Evolutionary conservation across 2,797 vertebrate species (phyloP).

Genomic region (Megalops cyprinoides): DNA sequence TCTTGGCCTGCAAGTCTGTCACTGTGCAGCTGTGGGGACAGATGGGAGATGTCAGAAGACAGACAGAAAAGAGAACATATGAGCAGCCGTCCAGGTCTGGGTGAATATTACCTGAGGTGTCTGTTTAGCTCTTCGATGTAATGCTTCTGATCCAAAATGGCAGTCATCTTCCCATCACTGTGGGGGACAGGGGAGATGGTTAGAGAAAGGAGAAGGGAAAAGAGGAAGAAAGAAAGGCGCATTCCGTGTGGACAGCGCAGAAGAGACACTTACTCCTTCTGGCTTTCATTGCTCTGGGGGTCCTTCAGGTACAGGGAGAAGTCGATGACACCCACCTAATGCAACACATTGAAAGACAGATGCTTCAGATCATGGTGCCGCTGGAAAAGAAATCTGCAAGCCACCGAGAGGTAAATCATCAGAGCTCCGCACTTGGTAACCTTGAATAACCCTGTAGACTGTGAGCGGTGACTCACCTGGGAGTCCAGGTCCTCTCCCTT

Average conservation of each 20-base stretch:
- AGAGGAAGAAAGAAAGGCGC: neutral
- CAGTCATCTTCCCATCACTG: slow-evolving; percentile 89
- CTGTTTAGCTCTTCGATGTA: slow-evolving; percentile 97
- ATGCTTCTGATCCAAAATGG: slow-evolving; percentile 96
- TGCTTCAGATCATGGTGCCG: neutral
- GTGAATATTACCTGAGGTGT: slow-evolving; percentile 78
- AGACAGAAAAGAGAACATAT: no score
- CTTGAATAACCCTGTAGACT: no score
- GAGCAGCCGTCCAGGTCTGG: no score
- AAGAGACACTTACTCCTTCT: slow-evolving; percentile 83
- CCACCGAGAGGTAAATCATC: no score
- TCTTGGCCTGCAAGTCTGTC: slow-evolving; percentile 93
- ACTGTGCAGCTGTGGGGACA: slow-evolving; percentile 81
- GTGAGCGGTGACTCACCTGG: slow-evolving; percentile 87
- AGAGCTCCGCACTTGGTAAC: no score
- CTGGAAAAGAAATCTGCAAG: neutral
- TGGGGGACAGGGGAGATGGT: slow-evolving; percentile 47
- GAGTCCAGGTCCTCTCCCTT: slow-evolving; percentile 98
- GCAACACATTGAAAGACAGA: slow-evolving; percentile 24
- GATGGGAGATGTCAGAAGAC: neutral
- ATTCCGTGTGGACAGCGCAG: neutral
- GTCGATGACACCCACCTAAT: slow-evolving; percentile 94
- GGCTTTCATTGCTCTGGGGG: slow-evolving; percentile 72
- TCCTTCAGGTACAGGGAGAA: slow-evolving; percentile 97
- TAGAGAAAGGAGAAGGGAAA: neutral